A percentile compares a stretch with the other conserved stretches of the same genome.
Conservation (phyloP, 2,888 invertebrate genomes). For the Nysson spinosus region DNA sequence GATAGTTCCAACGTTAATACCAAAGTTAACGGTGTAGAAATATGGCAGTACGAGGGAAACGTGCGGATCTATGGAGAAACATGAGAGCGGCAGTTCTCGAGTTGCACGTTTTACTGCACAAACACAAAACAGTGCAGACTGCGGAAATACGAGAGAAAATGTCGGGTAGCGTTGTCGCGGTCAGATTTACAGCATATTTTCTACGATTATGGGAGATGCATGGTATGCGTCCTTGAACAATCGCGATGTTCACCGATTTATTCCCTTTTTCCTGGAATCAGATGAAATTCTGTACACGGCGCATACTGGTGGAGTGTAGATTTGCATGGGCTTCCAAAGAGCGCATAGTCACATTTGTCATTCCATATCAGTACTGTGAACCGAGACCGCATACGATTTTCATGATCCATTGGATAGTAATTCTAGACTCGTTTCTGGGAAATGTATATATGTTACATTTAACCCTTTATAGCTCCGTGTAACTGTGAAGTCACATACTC, state of each 20-base stretch:
- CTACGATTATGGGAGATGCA: constrained; percentile 48
- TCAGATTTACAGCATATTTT: constrained; percentile 45
- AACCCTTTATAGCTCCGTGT: too few species aligned
- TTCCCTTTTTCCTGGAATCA: constrained; percentile 5
- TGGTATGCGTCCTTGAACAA: constrained; percentile 36
- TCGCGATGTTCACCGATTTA: constrained; percentile 31
- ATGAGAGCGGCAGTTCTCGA: constrained; percentile 35
- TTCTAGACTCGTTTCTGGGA: constrained; percentile 1
- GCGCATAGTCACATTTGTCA: constrained; percentile 48
- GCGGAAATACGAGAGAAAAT: constrained; percentile 21
- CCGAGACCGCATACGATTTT: constrained; percentile 25
- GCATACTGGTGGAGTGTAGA: constrained; percentile 17
- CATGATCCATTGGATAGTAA: constrained; percentile 26
- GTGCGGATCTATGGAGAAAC: constrained; percentile 12
- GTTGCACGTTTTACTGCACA: constrained; percentile 22
- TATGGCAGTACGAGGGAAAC: constrained; percentile 2
- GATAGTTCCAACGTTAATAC: too few species aligned
- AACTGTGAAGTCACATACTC: too few species aligned
- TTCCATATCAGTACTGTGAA: constrained; percentile 40
- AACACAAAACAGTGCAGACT: constrained; percentile 20
- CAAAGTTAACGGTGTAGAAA: constrained; percentile 28
- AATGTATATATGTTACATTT: constrained; percentile 14
- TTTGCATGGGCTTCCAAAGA: constrained; percentile 46
- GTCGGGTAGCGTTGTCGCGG: constrained; percentile 32
- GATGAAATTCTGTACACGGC: constrained; percentile 32